These are phyloP conservation scores for Peromyscus melanophrys DNA, from an alignment of 2,797 vertebrate species.

Conservation along the genomic window DNA sequence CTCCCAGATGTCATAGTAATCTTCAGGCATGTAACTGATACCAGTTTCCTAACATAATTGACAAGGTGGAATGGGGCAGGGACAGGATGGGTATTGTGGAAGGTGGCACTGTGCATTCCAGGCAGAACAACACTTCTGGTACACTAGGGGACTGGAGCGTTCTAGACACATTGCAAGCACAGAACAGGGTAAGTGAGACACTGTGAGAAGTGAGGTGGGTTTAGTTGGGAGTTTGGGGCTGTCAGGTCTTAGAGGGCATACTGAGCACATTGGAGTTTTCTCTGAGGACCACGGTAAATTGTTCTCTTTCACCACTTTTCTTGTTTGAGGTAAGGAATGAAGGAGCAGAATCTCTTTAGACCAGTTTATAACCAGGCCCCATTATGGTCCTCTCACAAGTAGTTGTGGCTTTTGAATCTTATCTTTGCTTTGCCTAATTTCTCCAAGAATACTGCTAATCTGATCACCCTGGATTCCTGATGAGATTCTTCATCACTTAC, in stretches of 20 bases:
- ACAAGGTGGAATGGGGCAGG: neutral
- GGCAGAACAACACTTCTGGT: neutral
- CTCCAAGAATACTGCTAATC: neutral
- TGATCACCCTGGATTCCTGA: neutral
- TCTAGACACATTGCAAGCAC: neutral
- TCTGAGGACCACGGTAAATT: neutral
- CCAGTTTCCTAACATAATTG: neutral
- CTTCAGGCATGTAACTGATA: neutral
- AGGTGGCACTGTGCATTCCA: neutral
- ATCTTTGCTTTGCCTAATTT: neutral
- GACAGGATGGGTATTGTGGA: neutral
- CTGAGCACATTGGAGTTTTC: neutral
- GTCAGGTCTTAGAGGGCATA: neutral
- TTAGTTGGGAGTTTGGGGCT: neutral
- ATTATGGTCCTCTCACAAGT: neutral
- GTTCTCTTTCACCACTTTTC: neutral
- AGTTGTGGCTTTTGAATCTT: neutral
- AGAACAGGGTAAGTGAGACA: neutral
- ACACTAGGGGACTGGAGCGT: neutral
- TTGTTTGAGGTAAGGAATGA: neutral
- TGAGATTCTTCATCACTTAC: neutral
- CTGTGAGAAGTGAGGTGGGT: neutral
- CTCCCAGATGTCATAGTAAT: neutral
- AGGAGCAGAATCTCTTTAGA: neutral
- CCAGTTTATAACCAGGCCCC: neutral